These are phyloP conservation scores for Drosophila persimilis DNA, from an alignment of 1,140 invertebrate species.

Conservation along the genomic window DNA sequence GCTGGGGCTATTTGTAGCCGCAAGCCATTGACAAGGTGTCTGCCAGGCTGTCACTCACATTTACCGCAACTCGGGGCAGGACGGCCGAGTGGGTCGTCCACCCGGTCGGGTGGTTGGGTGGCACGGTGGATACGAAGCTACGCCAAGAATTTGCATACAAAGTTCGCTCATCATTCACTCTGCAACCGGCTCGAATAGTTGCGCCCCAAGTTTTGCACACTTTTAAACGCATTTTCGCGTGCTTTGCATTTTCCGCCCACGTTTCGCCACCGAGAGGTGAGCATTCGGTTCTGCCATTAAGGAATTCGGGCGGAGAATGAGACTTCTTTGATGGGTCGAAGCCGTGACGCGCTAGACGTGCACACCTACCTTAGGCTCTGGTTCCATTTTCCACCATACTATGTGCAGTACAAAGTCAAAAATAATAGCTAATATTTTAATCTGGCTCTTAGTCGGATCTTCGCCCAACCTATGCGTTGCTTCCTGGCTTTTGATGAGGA, in stretches of 20 bases:
- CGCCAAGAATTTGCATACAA: constrained; percentile 48
- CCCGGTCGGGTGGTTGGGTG: neutral
- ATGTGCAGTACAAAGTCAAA: too few relatives aligned
- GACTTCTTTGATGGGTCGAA: too few relatives aligned
- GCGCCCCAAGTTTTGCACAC: constrained; percentile 33
- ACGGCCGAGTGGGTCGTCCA: too few relatives aligned
- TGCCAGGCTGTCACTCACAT: constrained; percentile 49
- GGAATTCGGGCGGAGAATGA: constrained; percentile 20
- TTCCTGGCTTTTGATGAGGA: too few relatives aligned
- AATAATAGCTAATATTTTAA: too few relatives aligned
- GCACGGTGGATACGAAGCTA: constrained; percentile 4
- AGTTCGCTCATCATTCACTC: constrained; percentile 5
- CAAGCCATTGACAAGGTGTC: constrained; percentile 71
- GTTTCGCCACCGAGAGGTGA: constrained; percentile 30
- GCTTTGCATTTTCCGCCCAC: constrained; percentile 42
- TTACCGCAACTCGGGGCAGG: constrained; percentile 43
- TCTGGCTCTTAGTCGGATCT: too few relatives aligned
- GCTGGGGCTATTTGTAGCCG: constrained; percentile 58
- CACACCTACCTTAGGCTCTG: too few relatives aligned
- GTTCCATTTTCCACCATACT: too few relatives aligned
- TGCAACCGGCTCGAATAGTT: constrained; percentile 21
- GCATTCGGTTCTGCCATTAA: constrained; percentile 20
- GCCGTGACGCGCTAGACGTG: too few relatives aligned
- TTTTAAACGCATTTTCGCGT: constrained; percentile 66
- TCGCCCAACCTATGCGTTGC: too few relatives aligned